Evolutionary conservation across 2,888 invertebrate genomes (phyloP).

Genomic region (Gnatocerus cornutus): DNA sequence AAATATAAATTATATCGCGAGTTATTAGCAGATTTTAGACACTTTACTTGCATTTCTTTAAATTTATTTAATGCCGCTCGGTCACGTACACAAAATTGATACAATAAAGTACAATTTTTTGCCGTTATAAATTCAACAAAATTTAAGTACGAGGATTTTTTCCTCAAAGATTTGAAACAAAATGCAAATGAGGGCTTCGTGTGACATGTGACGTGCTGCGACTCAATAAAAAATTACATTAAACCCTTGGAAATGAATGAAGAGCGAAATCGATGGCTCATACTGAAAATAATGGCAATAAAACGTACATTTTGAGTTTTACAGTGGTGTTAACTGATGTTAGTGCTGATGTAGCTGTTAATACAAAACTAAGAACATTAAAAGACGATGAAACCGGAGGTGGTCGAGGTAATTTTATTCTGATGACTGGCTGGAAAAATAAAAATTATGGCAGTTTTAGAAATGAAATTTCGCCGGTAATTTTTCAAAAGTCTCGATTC

Average conservation of each 20-base stretch:
- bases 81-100: conserved; percentile 4
- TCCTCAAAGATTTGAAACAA: neutral
- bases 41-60: conserved; percentile 1
- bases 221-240: conserved; percentile 11
- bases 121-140: neutral
- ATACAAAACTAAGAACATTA: neutral
- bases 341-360: neutral
- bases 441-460: no score
- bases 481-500: no score
- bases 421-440: no score
- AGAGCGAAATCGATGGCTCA: conserved; percentile 5
- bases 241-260: neutral
- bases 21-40: conserved; percentile 18
- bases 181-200: conserved; percentile 22
- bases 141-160: no score
- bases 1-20: conserved; percentile 8
- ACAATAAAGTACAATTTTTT: neutral
- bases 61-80: conserved; percentile 1
- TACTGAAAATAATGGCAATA: neutral
- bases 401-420: neutral
- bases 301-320: neutral
- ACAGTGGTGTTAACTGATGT: neutral
- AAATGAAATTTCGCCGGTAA: no score
- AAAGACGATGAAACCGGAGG: neutral
- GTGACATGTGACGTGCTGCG: conserved; percentile 13